These are phyloP conservation scores for Tachina grossa DNA, from an alignment of 2,888 invertebrate genomes.

Conservation along the genomic window DNA sequence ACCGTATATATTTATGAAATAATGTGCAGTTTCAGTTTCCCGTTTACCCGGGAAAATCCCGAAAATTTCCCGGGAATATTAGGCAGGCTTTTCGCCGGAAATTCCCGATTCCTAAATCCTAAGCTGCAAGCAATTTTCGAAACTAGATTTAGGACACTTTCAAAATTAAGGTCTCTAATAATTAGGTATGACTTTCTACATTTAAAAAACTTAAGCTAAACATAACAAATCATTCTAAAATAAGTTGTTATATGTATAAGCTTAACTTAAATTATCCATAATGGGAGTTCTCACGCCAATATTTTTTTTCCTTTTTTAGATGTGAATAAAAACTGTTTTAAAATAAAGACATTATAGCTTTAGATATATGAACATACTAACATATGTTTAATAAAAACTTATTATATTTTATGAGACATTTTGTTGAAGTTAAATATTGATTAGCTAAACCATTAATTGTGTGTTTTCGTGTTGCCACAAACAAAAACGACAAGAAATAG, in stretches of 20 bases:
- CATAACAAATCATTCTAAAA: not conserved
- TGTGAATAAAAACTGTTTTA: not conserved
- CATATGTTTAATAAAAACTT: conserved; percentile 11
- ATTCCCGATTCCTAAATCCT: too few relatives aligned
- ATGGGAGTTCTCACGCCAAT: not conserved
- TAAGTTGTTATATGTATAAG: not conserved
- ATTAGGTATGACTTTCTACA: not conserved
- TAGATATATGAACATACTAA: not conserved
- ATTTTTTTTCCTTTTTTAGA: not conserved
- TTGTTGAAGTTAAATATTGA: conserved; percentile 41
- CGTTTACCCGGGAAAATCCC: too few relatives aligned
- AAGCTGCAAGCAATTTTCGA: too few relatives aligned
- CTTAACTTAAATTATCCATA: not conserved
- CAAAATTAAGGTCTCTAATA: too few relatives aligned
- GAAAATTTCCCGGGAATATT: too few relatives aligned
- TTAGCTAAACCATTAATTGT: conserved; percentile 45
- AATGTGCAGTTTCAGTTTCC: too few relatives aligned
- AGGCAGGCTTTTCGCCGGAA: too few relatives aligned
- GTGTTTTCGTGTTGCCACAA: not conserved
- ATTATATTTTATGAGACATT: conserved; percentile 56
- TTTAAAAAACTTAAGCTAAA: not conserved
- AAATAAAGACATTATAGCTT: conserved; percentile 41
- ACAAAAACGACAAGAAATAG: conserved; percentile 5
- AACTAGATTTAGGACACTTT: too few relatives aligned
- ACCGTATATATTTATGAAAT: too few relatives aligned